Evolutionary conservation across 2,888 invertebrate species (phyloP).

Genomic region (Gortyna flavago): DNA sequence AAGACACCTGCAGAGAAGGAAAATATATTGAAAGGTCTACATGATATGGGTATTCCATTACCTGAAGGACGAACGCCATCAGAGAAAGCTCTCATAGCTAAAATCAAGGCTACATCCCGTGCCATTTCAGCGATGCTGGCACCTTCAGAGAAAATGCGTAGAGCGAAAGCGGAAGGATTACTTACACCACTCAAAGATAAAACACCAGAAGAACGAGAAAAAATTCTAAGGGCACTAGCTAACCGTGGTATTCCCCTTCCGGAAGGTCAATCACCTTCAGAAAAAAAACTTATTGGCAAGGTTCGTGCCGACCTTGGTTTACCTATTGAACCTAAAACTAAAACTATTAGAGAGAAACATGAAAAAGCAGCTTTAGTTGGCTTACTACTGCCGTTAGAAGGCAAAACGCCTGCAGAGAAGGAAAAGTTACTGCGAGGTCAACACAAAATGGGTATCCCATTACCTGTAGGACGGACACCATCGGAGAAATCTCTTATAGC

Average conservation of each 20-base stretch:
- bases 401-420: not conserved
- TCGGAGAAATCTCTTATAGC: constrained; percentile 61
- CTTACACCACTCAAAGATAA: not conserved
- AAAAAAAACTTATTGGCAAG: constrained; percentile 65
- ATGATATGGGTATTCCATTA: constrained; percentile 42
- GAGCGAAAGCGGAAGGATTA: too few relatives aligned
- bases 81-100: constrained; percentile 62
- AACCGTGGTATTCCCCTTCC: not conserved
- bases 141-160: not conserved
- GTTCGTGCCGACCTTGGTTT: constrained; percentile 66
- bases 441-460: constrained; percentile 20
- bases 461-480: constrained; percentile 37
- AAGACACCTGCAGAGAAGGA: constrained; percentile 61
- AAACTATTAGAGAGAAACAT: constrained; percentile 36
- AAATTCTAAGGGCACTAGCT: not conserved
- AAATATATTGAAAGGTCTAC: constrained; percentile 60
- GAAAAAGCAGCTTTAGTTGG: constrained; percentile 13
- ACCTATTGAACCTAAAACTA: constrained; percentile 64
- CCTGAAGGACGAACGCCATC: constrained; percentile 57
- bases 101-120: too few relatives aligned
- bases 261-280: constrained; percentile 63
- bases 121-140: too few relatives aligned
- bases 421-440: constrained; percentile 20
- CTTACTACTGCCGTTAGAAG: constrained; percentile 5
- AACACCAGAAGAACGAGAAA: not conserved